Evolutionary conservation across 2,797 vertebrate genomes (phyloP).

Genomic region (Bovichtus diacanthus): DNA sequence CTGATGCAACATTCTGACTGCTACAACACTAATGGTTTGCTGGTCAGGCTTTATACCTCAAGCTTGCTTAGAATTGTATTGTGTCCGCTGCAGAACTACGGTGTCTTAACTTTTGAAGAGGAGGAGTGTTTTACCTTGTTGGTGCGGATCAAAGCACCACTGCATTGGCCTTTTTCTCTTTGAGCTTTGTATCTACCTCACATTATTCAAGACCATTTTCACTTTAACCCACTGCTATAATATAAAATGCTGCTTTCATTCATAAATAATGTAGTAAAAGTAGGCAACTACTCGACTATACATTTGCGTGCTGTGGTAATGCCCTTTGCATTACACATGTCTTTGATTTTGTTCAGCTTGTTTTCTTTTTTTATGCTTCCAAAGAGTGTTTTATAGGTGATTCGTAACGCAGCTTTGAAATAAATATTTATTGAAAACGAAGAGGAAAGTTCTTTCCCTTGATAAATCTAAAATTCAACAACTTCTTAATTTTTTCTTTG

Average conservation of each 20-base stretch:
- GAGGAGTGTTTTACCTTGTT: constrained; percentile 44
- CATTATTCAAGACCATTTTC: constrained; percentile 72
- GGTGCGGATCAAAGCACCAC: constrained; percentile 58
- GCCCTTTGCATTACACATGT: constrained; percentile 63
- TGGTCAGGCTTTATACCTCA: constrained; percentile 66
- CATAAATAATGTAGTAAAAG: constrained; percentile 56
- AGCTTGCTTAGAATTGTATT: constrained; percentile 61
- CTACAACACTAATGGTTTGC: constrained; percentile 71
- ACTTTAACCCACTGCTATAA: constrained; percentile 65
- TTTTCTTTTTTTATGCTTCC: constrained; percentile 67
- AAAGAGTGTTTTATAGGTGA: constrained; percentile 73
- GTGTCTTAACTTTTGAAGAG: constrained; percentile 60
- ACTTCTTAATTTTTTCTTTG: constrained; percentile 76
- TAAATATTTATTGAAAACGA: constrained; percentile 77
- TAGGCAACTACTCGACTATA: constrained; percentile 55
- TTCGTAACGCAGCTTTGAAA: constrained; percentile 74
- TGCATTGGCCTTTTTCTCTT: constrained; percentile 60
- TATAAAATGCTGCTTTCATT: constrained; percentile 61
- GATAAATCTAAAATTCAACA: constrained; percentile 76
- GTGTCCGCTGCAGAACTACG: constrained; percentile 56
- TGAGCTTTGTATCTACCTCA: constrained; percentile 83
- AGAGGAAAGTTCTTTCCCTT: constrained; percentile 76
- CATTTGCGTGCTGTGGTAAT: constrained; percentile 67
- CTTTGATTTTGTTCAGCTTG: constrained; percentile 63
- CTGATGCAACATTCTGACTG: constrained; percentile 65